Evolutionary conservation across 2,113 vertebrate species (phyloP).

Genomic region (Aplodontia rufa): DNA sequence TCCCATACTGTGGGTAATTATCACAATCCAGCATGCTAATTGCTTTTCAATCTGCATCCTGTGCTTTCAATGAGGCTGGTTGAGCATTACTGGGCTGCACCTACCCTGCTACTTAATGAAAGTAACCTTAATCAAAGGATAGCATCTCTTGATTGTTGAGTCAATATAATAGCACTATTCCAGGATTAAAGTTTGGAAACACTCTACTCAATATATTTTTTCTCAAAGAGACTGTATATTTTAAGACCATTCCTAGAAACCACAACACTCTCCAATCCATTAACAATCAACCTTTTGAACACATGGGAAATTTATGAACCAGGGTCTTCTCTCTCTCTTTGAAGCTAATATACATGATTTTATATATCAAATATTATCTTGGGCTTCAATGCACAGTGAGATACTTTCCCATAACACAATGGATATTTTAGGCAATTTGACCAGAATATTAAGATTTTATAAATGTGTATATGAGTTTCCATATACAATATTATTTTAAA

Average conservation of each 20-base stretch:
- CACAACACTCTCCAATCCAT: not conserved
- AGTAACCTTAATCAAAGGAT: slow-evolving; percentile 75
- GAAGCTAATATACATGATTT: not conserved
- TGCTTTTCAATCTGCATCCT: slow-evolving; percentile 85
- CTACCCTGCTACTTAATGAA: slow-evolving; percentile 78
- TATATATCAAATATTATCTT: not conserved
- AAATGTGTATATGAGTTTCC: not conserved
- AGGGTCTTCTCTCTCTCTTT: not conserved
- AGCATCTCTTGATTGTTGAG: slow-evolving; percentile 64
- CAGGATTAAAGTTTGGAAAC: slow-evolving; percentile 44
- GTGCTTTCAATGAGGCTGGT: slow-evolving; percentile 78
- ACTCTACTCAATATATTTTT: not conserved
- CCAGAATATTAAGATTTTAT: not conserved
- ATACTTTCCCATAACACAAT: not conserved
- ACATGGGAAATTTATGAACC: not conserved
- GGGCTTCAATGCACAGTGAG: not conserved
- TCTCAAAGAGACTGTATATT: slow-evolving; percentile 1
- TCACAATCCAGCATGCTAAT: slow-evolving; percentile 86
- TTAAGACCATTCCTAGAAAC: slow-evolving; percentile 32
- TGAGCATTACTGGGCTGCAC: slow-evolving; percentile 70
- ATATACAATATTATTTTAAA: not conserved
- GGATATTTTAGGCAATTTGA: not conserved
- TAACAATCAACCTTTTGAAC: not conserved
- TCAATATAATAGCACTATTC: slow-evolving; percentile 46
- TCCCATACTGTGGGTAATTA: slow-evolving; percentile 87